Conservation (phyloP, 2,113 vertebrate species). For the Prionailurus bengalensis region DNA sequence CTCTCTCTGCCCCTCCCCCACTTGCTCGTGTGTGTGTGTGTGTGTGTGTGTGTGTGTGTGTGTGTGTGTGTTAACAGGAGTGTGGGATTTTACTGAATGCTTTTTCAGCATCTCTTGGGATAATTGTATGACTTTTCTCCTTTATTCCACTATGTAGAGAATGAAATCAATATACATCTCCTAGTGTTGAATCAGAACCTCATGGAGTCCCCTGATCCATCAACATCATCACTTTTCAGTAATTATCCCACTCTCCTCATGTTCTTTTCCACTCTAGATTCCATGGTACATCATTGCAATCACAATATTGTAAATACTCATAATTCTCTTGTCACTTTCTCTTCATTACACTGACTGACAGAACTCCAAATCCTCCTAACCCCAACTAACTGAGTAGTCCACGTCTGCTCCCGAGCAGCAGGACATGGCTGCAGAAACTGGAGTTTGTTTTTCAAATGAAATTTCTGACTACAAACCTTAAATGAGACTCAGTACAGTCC, state of each 20-base stretch:
- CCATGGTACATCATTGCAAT: not conserved
- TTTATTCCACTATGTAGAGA: not conserved
- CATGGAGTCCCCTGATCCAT: not conserved
- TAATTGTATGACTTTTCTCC: not conserved
- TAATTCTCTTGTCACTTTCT: not conserved
- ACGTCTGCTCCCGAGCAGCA: not conserved
- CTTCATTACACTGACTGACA: not conserved
- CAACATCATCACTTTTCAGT: not conserved
- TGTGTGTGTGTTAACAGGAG: not conserved
- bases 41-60: not conserved
- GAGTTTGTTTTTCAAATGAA: not conserved
- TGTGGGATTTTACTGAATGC: not conserved
- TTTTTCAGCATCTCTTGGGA: not conserved
- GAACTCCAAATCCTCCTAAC: not conserved
- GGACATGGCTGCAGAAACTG: not conserved
- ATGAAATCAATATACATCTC: not conserved
- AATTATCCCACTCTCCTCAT: conserved; percentile 2
- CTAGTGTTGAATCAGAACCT: not conserved
- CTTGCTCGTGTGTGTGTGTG: not conserved
- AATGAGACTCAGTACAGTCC: not conserved
- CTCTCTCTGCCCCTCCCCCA: too few relatives aligned
- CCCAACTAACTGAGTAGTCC: not conserved
- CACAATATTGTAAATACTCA: not conserved
- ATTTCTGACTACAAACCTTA: not conserved
- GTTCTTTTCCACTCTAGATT: not conserved